phyloP scores from a whole-genome alignment of 2,797 vertebrate species.

The Monodelphis domestica region DNA sequence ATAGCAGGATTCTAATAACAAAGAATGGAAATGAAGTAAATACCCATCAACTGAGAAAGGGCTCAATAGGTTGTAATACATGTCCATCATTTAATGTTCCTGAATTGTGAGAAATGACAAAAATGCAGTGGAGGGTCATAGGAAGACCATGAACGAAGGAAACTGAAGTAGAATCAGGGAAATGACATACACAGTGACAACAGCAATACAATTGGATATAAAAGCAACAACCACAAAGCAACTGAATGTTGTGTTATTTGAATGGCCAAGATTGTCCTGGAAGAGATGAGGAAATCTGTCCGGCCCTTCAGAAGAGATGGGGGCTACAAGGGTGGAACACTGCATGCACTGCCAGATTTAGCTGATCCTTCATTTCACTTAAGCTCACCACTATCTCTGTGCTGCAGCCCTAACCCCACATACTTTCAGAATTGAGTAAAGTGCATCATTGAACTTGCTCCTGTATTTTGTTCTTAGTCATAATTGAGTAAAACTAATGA shows the following conservation, averaged over 20 bases:
- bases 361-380: background rate
- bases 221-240: background rate
- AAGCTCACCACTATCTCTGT: background rate
- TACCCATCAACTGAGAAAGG: background rate
- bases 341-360: background rate
- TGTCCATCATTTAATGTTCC: background rate
- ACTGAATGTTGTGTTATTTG: background rate
- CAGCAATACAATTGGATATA: background rate
- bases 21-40: background rate
- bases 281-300: background rate
- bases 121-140: background rate
- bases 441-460: conserved; percentile 74
- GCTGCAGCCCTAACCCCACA: conserved; percentile 53
- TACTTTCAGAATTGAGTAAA: conserved; percentile 80
- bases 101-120: background rate
- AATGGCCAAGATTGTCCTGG: background rate
- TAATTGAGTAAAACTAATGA: conserved; percentile 32
- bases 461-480: conserved; percentile 57
- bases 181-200: background rate
- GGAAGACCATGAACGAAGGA: background rate
- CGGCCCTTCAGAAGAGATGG: background rate
- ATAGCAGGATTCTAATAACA: background rate
- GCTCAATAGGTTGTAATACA: background rate
- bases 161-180: background rate
- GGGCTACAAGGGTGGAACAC: background rate